Base-by-base conservation (phyloP, 2,113 vertebrate species). In the Aix galericulata region DNA sequence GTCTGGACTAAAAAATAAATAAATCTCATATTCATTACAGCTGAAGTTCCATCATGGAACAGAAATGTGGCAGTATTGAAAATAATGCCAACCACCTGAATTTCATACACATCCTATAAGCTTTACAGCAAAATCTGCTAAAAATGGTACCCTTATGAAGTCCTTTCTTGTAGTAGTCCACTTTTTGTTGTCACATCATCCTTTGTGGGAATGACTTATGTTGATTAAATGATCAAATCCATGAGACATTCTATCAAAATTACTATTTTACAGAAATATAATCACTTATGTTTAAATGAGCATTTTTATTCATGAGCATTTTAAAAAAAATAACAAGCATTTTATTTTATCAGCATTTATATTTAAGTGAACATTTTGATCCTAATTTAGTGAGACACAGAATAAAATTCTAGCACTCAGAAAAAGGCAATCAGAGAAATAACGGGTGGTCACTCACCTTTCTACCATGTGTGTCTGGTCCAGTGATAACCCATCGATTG, bases 391-490 rank as follows among this genome's bases (percentile, higher is more conserved):
- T n/a, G 53, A 76, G 64, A 38, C 48, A n/a, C 15, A n/a, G 67
- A 60, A 11, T 60, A 22, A 96, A 96, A 95, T 95, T 94, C 77
- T 96, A 95, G 21, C 32, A 85, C 72, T 64, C n/a, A 63, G 20
- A 83, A 87, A 1, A n/a, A 46, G 67, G 62, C 60, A 87, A 80
- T 75, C 38, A 58, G 53, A 84, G 36, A 66, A 94, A 79, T 40
- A 72, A 73, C 94, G n/a, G 40, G 77, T 81, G 95, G 88, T 38
- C 75, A 95, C 98, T 98, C 95, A 99, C 98, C 98, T 98, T 94
- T 99, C 98, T 66, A 99, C 99, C 99, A 99, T 99, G 98, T 99
- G 99, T 1, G 99, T 99, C 98, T 99, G 99, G 97, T 99, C 99
- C 79, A 99, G 96, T 0, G 99, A 99, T 93, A 99, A 98, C 56